phyloP scores from a whole-genome alignment of 2,888 invertebrate species.

The Amphipoea oculea region DNA sequence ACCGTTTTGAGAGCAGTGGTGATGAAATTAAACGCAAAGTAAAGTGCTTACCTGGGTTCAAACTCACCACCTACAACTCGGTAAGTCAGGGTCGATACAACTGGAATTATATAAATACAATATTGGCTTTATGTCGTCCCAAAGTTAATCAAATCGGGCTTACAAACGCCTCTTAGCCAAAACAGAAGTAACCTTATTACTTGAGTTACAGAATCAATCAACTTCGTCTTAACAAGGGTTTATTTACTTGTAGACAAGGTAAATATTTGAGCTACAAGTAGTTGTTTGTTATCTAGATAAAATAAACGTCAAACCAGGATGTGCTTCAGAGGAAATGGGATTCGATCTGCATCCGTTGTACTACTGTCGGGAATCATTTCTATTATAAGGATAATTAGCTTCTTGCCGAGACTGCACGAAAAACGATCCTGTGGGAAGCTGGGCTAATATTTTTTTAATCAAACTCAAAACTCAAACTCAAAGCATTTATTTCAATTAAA shows the following conservation, averaged over 20 bases:
- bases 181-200: slow-evolving; percentile 39
- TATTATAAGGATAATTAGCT: not conserved
- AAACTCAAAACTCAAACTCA: no score
- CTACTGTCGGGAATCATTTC: not conserved
- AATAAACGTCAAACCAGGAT: not conserved
- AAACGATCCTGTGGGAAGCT: no score
- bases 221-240: slow-evolving; percentile 25
- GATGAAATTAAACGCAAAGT: no score
- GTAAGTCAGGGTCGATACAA: no score
- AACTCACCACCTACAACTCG: no score
- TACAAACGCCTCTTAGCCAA: slow-evolving; percentile 13
- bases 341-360: slow-evolving; percentile 1
- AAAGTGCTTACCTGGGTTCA: no score
- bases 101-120: slow-evolving; percentile 1
- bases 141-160: slow-evolving; percentile 43
- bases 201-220: slow-evolving; percentile 59
- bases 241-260: slow-evolving; percentile 21
- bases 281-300: not conserved
- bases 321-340: not conserved
- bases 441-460: no score
- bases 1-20: no score
- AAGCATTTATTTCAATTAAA: no score
- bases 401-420: not conserved
- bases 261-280: slow-evolving; percentile 12
- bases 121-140: slow-evolving; percentile 20